Conservation (phyloP, 1,140 invertebrate species). For the Mesaphorura yosii region DNA sequence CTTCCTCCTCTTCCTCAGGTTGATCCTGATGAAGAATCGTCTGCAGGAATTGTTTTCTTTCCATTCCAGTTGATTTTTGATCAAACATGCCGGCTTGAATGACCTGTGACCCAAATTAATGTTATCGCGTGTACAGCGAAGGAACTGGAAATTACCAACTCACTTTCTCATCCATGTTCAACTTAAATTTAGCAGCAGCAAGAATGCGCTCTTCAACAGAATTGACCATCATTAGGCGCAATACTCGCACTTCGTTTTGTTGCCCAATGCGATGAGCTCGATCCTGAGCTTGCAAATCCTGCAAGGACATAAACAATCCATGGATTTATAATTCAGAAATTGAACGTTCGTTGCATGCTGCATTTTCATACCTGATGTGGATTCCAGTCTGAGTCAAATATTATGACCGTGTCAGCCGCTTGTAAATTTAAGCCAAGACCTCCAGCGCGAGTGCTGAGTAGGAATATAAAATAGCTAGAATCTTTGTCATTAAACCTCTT, state of each 20-base stretch:
- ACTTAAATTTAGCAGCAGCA: slow-evolving; percentile 53
- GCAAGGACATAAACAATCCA: background rate
- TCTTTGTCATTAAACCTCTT: slow-evolving; percentile 48
- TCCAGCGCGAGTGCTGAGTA: slow-evolving; percentile 56
- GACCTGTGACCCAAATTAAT: slow-evolving; percentile 36
- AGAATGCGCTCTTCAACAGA: slow-evolving; percentile 59
- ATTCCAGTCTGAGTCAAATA: slow-evolving; percentile 67
- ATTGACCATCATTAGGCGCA: slow-evolving; percentile 58
- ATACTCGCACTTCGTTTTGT: slow-evolving; percentile 51
- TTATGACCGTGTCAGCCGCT: slow-evolving; percentile 58
- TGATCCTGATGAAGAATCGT: slow-evolving; percentile 47
- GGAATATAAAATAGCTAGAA: slow-evolving; percentile 54
- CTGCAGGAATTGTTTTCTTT: slow-evolving; percentile 51
- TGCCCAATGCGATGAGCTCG: slow-evolving; percentile 62
- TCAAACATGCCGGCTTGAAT: slow-evolving; percentile 66
- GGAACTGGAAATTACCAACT: too few relatives aligned
- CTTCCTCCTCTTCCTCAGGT: slow-evolving; percentile 51
- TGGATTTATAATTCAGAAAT: background rate
- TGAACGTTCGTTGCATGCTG: background rate
- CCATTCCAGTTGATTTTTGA: slow-evolving; percentile 54
- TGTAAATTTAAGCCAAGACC: slow-evolving; percentile 59
- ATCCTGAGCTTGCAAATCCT: slow-evolving; percentile 48
- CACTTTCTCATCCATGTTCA: slow-evolving; percentile 58
- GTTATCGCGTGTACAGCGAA: slow-evolving; percentile 35
- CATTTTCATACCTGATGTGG: slow-evolving; percentile 61